Evolutionary conservation across 1,140 invertebrate genomes (phyloP), one percentile per base, ranked within the genome.

Genomic region (Hermetia illucens): DNA sequence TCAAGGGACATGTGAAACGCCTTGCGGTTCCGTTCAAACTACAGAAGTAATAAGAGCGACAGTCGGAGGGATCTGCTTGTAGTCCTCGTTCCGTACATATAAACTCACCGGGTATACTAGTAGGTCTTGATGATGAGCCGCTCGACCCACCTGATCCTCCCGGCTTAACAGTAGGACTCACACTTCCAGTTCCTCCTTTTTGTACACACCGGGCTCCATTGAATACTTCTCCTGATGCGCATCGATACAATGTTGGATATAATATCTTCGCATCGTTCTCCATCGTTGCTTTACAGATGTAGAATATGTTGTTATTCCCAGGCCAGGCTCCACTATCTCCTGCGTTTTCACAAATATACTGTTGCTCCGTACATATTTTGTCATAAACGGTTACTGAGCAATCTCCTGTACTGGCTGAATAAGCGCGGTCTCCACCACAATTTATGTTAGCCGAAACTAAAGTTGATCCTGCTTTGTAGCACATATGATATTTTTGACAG

Each of bases 401-500:
- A 36, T 61, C 57, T 1, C 52, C 51, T 2, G 57, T 55, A 12
- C 41, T 40, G 1, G 48, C 50, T 36, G 53, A 47, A 17, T 55
- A 61, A 10, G 58, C 57, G 19, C 46, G 50, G 34, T 52, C 48
- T 15, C 50, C 53, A 38, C 44, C 56, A 41, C 57, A 60, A 8
- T 56, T 47, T 3, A 56, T 48, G n/a, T 44, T 49, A 4, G 48
- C 56, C 6, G 56, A 46, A 6, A 57, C 47, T 18, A 57, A 12
- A 5, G 47, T 51, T n/a, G 48, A 42, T 16, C 46, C 53, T n/a
- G 51, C 49, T 40, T 50, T 50, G 16, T 53, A 51, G 37, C 62
- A 64, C 44, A 62, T 58, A 38, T 64, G 57, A 37, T 61, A 64
- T 35, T 53, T 51, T 36, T 59, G 55, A 36, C 62, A 64, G 22